Conservation (phyloP, 2,797 vertebrate species). For the Prunella strophiata region DNA sequence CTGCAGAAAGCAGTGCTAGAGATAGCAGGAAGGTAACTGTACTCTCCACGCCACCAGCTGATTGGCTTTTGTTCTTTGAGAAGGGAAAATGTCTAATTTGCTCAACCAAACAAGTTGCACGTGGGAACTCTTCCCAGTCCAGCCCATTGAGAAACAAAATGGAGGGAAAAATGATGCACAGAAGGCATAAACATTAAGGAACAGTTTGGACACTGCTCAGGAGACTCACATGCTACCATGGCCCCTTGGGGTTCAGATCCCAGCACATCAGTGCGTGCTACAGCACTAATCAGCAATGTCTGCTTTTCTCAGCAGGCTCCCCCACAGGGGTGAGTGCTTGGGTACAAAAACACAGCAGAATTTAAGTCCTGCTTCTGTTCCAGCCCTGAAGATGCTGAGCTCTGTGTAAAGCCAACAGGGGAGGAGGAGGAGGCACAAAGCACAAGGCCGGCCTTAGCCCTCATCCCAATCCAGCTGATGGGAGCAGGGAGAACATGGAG, state of each 20-base stretch:
- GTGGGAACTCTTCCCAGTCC: background rate
- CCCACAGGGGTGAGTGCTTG: background rate
- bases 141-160: background rate
- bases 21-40: background rate
- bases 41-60: background rate
- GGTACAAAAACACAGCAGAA: constrained; percentile 8
- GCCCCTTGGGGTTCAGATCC: background rate
- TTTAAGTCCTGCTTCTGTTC: background rate
- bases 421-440: background rate
- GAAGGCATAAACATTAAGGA: constrained; percentile 17
- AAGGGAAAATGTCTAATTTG: background rate
- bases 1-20: background rate
- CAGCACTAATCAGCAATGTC: background rate
- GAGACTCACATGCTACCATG: background rate
- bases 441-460: background rate
- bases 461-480: background rate
- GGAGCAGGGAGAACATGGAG: background rate
- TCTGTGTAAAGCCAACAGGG: background rate
- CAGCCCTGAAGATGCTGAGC: background rate
- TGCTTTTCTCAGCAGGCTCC: background rate
- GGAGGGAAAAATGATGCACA: background rate
- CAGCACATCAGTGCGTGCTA: background rate
- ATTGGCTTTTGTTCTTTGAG: background rate
- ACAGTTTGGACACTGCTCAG: background rate
- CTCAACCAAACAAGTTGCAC: background rate